Conservation (phyloP, 1,140 invertebrate genomes). For the Ptiloglossa arizonensis region DNA sequence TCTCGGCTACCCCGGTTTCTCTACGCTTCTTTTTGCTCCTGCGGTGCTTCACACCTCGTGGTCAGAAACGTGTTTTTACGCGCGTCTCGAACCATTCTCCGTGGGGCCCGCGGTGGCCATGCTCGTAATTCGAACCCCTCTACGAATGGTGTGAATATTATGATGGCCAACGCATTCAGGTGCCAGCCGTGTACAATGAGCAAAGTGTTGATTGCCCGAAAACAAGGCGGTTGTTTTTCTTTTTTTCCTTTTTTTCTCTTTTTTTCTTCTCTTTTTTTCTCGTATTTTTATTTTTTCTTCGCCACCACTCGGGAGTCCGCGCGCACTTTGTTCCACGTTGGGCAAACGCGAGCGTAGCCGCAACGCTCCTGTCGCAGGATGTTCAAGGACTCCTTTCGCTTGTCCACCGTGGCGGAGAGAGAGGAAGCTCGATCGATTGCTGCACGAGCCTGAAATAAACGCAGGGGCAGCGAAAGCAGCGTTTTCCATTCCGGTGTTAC, state of each 20-base stretch:
- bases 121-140: slow-evolving; percentile 74
- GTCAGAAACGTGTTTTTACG: slow-evolving; percentile 59
- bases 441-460: neutral
- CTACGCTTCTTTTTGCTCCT: slow-evolving; percentile 39
- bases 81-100: slow-evolving; percentile 64
- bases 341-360: slow-evolving; percentile 2
- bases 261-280: too few species aligned
- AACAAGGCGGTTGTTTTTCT: too few species aligned
- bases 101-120: slow-evolving; percentile 66
- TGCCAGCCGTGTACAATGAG: slow-evolving; percentile 74
- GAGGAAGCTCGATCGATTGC: neutral
- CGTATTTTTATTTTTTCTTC: too few species aligned
- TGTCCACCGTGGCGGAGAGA: neutral
- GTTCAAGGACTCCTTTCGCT: slow-evolving; percentile 28
- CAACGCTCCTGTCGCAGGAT: slow-evolving; percentile 12
- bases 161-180: slow-evolving; percentile 75
- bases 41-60: slow-evolving; percentile 69
- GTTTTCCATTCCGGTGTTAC: too few species aligned
- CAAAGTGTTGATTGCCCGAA: slow-evolving; percentile 80
- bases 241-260: too few species aligned
- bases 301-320: slow-evolving; percentile 27
- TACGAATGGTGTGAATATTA: slow-evolving; percentile 79
- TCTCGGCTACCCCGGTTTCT: slow-evolving; percentile 15
- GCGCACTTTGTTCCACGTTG: slow-evolving; percentile 56
- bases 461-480: neutral